Conservation (phyloP, 2,797 vertebrate genomes). For the Eospalax fontanierii region DNA sequence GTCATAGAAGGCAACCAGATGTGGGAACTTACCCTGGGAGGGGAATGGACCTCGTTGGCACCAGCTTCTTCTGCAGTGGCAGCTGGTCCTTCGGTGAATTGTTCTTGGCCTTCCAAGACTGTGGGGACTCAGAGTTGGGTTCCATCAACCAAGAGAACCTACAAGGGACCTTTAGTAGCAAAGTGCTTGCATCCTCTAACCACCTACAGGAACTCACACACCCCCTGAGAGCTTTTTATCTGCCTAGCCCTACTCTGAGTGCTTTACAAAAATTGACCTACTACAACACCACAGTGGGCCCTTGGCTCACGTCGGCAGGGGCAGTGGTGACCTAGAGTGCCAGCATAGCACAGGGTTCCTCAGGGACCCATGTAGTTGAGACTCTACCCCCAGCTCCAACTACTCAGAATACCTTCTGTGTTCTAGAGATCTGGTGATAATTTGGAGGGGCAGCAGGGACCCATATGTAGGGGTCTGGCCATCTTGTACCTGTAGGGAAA, state of each 20-base stretch:
- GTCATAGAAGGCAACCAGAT: neutral
- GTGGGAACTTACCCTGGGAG: conserved; percentile 46
- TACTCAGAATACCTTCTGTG: neutral
- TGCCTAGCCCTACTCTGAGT: neutral
- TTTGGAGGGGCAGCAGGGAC: too few species aligned
- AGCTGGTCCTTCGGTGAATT: neutral
- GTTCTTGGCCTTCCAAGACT: neutral
- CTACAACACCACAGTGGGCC: neutral
- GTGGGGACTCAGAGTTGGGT: fast-evolving
- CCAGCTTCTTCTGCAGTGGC: conserved; percentile 70
- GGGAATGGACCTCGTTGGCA: conserved; percentile 71
- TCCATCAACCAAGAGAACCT: conserved; percentile 62
- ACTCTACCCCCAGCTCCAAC: too few species aligned
- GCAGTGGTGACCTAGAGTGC: neutral
- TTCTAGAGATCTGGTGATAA: too few species aligned
- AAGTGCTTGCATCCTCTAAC: neutral
- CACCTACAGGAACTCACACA: neutral
- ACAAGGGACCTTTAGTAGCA: neutral
- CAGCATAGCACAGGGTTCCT: neutral
- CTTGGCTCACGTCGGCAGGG: neutral
- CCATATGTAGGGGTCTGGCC: neutral
- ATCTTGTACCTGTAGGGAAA: conserved; percentile 71
- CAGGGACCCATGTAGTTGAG: neutral
- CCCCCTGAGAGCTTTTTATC: neutral
- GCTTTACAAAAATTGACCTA: neutral